Evolutionary conservation across 2,888 invertebrate species (phyloP).

Genomic region (Orthosia incerta): DNA sequence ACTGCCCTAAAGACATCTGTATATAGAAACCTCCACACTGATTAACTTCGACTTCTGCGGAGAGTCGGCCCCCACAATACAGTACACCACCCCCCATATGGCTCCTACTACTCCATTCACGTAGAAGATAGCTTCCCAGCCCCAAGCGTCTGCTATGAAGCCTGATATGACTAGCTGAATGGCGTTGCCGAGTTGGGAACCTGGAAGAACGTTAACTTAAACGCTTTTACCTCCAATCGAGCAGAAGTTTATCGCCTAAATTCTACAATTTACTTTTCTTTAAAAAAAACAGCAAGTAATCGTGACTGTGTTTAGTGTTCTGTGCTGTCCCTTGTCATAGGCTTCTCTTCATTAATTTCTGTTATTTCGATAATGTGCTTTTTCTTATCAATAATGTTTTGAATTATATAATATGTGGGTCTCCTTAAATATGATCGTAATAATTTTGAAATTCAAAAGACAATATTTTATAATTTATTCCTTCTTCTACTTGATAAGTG

Average conservation of each 20-base stretch:
- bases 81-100: slow-evolving; percentile 90
- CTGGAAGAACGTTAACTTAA: slow-evolving; percentile 71
- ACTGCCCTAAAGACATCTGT: slow-evolving; percentile 86
- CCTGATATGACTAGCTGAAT: slow-evolving; percentile 89
- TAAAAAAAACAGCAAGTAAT: no score
- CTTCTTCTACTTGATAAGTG: no score
- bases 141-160: slow-evolving; percentile 83
- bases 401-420: no score
- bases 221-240: no score
- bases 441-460: no score
- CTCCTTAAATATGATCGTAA: no score
- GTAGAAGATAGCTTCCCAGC: slow-evolving; percentile 94
- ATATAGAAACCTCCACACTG: slow-evolving; percentile 92
- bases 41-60: slow-evolving; percentile 92
- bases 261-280: no score
- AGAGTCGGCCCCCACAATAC: slow-evolving; percentile 92
- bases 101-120: slow-evolving; percentile 89
- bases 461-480: no score
- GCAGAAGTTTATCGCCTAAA: no score
- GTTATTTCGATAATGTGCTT: neutral
- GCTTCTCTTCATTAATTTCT: neutral
- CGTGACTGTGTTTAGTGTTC: no score
- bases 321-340: neutral
- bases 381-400: neutral
- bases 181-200: slow-evolving; percentile 91